Evolutionary conservation across 2,888 invertebrate species (phyloP), one percentile per base, ranked within the genome.

Genomic region (Agrenia bidenticulata): DNA sequence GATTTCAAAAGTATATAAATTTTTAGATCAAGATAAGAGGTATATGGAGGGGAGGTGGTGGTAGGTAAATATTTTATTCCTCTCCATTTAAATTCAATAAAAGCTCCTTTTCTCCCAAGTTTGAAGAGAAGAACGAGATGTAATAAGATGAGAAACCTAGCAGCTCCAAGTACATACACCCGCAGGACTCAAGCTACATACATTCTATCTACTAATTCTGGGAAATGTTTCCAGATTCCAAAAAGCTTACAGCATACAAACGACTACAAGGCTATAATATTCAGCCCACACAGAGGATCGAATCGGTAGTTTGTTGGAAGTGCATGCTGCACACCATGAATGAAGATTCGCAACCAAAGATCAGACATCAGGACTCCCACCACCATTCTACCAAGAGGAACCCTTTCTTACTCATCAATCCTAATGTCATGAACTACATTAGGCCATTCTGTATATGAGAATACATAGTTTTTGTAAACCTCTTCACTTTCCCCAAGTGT

Each of bases 401-500:
- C 45, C 15, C 45, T 5, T 15, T 45, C 45, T 15, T 45, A 61
- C 63, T 67, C 67, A 67, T 67, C 67, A 67, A 67, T 67, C 67
- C 67, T 67, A 67, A 67, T 67, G 64, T 61, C 63, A 61, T 67
- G 67, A 61, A 67, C 61, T 63, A 64, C 51, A 57, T 63, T 42
- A 66, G 41, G 56, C n/a, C 19, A 45, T 45, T 45, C 45, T 45
- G 2, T 45, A 45, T 32, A 32, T 15, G n/a, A 5, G 5, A 45
- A 17, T 45, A 19, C 45, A 17, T 15, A 45, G 39, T 39, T 11
- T 45, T 45, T 45, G 15, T 45, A 45, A 45, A 45, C n/a, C 45
- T 45, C 19, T 45, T 19, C 45, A 45, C 45, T 45, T 15, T 45
- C n/a, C 45, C 45, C 19, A n/a, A 45, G 9, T 45, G 45, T 5